phyloP scores from a whole-genome alignment of 2,113 vertebrate genomes.

The Platysternon megacephalum region DNA sequence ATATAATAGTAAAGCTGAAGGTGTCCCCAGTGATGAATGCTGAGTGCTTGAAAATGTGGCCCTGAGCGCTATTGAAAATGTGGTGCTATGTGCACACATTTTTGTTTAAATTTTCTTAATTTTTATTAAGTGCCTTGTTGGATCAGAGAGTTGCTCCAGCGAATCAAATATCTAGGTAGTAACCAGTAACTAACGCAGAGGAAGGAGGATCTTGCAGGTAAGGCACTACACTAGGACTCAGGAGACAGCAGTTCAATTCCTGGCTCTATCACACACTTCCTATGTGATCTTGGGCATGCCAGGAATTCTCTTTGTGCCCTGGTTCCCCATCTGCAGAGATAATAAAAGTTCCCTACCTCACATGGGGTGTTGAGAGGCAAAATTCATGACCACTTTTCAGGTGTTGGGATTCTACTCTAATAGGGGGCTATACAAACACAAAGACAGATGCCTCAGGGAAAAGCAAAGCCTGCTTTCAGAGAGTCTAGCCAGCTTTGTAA shows the following conservation, averaged over 20 bases:
- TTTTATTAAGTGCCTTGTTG: background rate
- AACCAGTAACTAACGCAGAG: background rate
- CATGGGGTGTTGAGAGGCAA: background rate
- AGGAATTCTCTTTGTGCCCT: background rate
- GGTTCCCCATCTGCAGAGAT: background rate
- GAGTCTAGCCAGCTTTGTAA: background rate
- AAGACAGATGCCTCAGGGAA: background rate
- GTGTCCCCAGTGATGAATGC: background rate
- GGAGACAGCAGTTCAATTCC: background rate
- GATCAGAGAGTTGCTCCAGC: background rate
- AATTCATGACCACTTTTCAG: background rate
- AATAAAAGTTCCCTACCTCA: background rate
- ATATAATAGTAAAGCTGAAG: background rate
- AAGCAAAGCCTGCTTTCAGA: accelerated
- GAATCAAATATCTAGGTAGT: accelerated
- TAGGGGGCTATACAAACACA: background rate
- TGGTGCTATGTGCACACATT: accelerated
- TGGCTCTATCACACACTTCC: background rate
- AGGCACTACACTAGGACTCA: background rate
- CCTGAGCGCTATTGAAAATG: background rate
- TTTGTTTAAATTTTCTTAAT: background rate
- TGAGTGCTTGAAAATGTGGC: background rate
- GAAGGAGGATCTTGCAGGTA: background rate
- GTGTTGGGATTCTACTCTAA: background rate
- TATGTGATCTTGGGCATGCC: background rate